Conservation (phyloP, 2,113 vertebrate genomes). For the Otocyon megalotis region DNA sequence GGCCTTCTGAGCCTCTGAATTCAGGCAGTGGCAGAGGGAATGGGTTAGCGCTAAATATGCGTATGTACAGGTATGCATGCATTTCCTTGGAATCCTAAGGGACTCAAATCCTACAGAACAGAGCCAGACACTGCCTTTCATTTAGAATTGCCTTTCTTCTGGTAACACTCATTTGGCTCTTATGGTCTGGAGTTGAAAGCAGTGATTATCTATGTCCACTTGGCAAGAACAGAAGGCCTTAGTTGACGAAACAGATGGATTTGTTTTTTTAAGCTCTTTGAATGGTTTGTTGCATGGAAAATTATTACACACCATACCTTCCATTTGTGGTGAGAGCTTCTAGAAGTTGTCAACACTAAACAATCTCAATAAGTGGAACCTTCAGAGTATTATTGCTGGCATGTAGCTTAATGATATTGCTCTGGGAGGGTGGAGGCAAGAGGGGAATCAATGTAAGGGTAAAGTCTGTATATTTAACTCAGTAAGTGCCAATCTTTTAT, state of each 20-base stretch:
- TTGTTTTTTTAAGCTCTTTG: background rate
- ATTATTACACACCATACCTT: background rate
- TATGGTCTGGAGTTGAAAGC: background rate
- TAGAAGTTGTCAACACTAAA: slow-evolving; percentile 26
- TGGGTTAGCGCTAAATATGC: background rate
- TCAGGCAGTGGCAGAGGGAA: background rate
- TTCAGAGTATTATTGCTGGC: background rate
- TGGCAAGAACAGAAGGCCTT: slow-evolving; percentile 1
- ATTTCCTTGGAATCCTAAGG: background rate
- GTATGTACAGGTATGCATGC: fast-evolving
- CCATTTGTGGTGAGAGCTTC: slow-evolving; percentile 15
- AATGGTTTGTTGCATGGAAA: background rate
- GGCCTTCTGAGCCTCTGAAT: background rate
- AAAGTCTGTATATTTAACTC: background rate
- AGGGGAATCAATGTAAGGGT: background rate
- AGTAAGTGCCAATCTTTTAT: background rate
- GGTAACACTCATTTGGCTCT: background rate
- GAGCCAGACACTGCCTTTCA: background rate
- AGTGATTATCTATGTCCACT: background rate
- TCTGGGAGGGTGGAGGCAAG: background rate
- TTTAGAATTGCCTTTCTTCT: background rate
- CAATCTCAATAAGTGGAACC: background rate
- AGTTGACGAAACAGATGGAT: background rate
- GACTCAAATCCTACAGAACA: background rate
- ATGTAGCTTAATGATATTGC: fast-evolving